Evolutionary conservation across 2,797 vertebrate species (phyloP).

Genomic region (Heterohyrax brucei): DNA sequence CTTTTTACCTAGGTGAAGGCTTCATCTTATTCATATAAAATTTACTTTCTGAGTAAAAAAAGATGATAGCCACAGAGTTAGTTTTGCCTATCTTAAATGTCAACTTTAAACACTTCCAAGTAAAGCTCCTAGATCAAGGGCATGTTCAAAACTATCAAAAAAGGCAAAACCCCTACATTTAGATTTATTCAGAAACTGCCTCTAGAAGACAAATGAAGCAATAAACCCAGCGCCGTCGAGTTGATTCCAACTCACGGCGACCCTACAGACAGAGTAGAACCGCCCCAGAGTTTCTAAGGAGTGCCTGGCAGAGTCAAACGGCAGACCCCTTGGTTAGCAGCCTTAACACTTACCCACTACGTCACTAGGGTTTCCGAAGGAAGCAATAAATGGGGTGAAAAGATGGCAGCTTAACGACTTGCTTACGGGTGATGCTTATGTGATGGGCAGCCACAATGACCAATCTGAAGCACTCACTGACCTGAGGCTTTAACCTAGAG

Average conservation of each 20-base stretch:
- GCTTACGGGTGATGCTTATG: background rate
- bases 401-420: background rate
- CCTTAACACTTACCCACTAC: too few species aligned
- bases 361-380: too few species aligned
- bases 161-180: background rate
- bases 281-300: too few species aligned
- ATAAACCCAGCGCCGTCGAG: too few species aligned
- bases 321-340: too few species aligned
- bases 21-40: constrained; percentile 3
- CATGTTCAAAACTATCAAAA: constrained; percentile 42
- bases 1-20: background rate
- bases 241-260: too few species aligned
- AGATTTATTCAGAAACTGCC: background rate
- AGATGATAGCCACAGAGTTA: background rate
- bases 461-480: accelerated
- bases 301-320: too few species aligned
- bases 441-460: background rate
- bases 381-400: background rate
- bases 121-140: constrained; percentile 3
- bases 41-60: background rate
- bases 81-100: background rate
- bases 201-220: background rate
- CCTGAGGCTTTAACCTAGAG: background rate
- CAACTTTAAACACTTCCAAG: background rate
- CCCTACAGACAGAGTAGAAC: too few species aligned